Evolutionary conservation across 2,888 invertebrate genomes (phyloP).

Genomic region (Lysandra bellargus): DNA sequence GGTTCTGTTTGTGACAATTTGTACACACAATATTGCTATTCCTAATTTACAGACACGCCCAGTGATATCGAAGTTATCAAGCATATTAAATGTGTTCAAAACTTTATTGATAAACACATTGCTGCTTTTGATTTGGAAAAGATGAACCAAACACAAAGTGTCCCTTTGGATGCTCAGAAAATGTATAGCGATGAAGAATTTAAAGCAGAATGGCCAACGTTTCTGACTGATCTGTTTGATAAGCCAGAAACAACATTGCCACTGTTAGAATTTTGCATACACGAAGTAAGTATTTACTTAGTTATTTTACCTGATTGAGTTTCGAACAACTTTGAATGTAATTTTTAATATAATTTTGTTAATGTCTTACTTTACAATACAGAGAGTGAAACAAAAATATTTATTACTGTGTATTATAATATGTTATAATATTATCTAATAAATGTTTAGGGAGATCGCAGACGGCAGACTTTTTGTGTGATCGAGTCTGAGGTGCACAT

Average conservation of each 20-base stretch:
- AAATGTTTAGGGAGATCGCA: neutral
- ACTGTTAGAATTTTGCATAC: conserved; percentile 88
- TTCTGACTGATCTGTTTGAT: conserved; percentile 83
- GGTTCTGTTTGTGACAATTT: neutral
- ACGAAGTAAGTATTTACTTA: conserved; percentile 79
- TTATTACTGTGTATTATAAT: too few relatives aligned
- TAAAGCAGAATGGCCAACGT: conserved; percentile 80
- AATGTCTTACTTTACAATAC: too few relatives aligned
- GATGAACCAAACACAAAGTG: conserved; percentile 80
- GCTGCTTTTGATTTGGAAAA: conserved; percentile 77
- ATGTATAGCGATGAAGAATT: conserved; percentile 81
- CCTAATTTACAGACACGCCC: conserved; percentile 49
- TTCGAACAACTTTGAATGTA: neutral
- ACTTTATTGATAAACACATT: conserved; percentile 61
- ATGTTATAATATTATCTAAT: neutral
- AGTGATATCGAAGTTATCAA: conserved; percentile 40
- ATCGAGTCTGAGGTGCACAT: too few relatives aligned
- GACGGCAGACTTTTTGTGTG: too few relatives aligned
- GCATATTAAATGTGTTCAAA: conserved; percentile 45
- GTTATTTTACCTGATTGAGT: neutral
- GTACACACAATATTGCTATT: neutral
- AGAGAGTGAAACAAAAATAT: too few relatives aligned
- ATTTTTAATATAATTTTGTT: neutral
- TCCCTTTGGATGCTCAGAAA: conserved; percentile 80
- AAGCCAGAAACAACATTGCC: conserved; percentile 85